These are phyloP conservation scores for Philonicus albiceps DNA, from an alignment of 2,888 invertebrate species.

Conservation along the genomic window DNA sequence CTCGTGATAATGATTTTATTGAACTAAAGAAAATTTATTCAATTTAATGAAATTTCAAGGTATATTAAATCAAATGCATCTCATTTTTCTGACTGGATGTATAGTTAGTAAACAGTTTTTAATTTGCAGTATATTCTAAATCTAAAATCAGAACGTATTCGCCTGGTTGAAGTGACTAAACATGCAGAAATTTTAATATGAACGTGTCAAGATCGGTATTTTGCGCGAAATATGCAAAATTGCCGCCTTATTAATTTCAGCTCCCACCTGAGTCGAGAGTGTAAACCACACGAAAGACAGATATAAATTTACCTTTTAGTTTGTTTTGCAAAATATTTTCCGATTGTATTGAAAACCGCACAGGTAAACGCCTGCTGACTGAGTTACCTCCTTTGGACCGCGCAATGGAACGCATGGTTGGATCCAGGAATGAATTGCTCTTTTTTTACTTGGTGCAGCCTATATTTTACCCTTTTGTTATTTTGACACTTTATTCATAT, in stretches of 20 bases:
- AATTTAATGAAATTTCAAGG: no score
- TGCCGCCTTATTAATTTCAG: not conserved
- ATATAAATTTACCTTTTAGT: not conserved
- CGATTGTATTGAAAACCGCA: not conserved
- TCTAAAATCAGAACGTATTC: not conserved
- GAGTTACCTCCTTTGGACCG: not conserved
- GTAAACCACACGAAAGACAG: slow-evolving; percentile 1
- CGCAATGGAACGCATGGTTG: not conserved
- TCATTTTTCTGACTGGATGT: no score
- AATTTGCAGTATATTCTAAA: not conserved
- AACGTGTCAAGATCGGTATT: not conserved
- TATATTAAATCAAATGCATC: no score
- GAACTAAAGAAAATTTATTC: no score
- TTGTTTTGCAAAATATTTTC: not conserved
- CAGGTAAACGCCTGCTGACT: slow-evolving; percentile 5
- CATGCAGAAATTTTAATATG: not conserved
- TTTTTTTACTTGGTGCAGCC: not conserved
- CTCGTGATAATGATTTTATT: no score
- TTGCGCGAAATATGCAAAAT: not conserved
- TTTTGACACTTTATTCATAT: slow-evolving; percentile 39
- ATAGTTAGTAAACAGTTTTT: not conserved
- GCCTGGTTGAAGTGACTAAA: not conserved
- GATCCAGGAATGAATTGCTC: not conserved
- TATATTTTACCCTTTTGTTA: slow-evolving; percentile 39
- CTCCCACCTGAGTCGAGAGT: not conserved